Percentiles rank a stretch among this genome's conserved stretches.
Evolutionary conservation across 23 tunicate genomes (phyloP).

Genomic region (Oikopleura vanhoeffeni): DNA sequence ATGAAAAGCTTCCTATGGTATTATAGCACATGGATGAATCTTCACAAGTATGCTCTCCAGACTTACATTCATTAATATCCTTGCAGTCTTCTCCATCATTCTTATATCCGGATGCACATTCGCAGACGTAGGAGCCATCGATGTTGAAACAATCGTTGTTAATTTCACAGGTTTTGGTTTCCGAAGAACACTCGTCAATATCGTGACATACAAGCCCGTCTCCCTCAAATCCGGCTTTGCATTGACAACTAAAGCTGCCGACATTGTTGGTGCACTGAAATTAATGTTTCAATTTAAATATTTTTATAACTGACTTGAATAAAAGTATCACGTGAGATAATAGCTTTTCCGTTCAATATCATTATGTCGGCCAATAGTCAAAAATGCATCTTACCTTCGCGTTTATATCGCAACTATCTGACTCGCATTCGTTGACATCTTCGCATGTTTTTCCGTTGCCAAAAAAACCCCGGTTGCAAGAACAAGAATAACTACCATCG

Average conservation of each 20-base stretch:
- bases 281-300: too few relatives aligned
- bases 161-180: neutral
- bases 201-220: neutral
- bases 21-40: neutral
- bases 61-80: neutral
- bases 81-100: neutral
- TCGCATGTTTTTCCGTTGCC: neutral
- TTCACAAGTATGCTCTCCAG: neutral
- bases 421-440: constrained; percentile 15
- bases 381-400: too few relatives aligned
- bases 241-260: too few relatives aligned
- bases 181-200: constrained; percentile 9
- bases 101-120: neutral
- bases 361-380: too few relatives aligned
- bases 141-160: neutral
- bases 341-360: too few relatives aligned
- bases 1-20: neutral
- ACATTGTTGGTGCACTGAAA: too few relatives aligned
- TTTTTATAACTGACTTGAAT: too few relatives aligned
- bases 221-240: constrained; percentile 16
- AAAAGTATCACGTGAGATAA: too few relatives aligned
- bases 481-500: neutral
- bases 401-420: too few relatives aligned
- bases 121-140: neutral
- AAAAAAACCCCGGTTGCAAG: neutral